A percentile compares a stretch with the other conserved stretches of the same genome.
Evolutionary conservation across 2,888 invertebrate genomes (phyloP).

Genomic region (Acrocyrtus sp.): DNA sequence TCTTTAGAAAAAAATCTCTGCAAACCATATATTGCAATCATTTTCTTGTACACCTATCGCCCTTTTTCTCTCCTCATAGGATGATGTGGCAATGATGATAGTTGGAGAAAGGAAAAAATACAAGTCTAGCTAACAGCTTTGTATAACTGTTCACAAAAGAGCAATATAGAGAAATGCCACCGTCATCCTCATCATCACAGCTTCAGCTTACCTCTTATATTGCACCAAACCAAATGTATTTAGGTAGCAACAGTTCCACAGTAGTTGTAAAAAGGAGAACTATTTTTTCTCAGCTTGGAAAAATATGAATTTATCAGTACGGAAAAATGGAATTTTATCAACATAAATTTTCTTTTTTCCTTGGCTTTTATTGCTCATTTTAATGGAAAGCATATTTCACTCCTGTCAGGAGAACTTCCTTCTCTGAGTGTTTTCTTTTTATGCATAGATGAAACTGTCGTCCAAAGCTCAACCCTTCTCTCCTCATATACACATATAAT

Average conservation of each 20-base stretch:
- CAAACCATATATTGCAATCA: slow-evolving; percentile 47
- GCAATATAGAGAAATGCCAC: slow-evolving; percentile 28
- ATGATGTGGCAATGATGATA: slow-evolving; percentile 47
- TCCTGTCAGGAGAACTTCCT: slow-evolving; percentile 63
- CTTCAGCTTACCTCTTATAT: too few species aligned
- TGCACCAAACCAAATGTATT: too few species aligned
- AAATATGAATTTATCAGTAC: slow-evolving; percentile 64
- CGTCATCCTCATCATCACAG: too few species aligned
- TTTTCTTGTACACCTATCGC: slow-evolving; percentile 46
- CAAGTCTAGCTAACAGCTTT: slow-evolving; percentile 38
- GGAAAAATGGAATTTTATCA: slow-evolving; percentile 64
- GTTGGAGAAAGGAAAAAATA: slow-evolving; percentile 50
- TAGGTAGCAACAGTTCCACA: slow-evolving; percentile 38
- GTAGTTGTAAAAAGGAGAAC: slow-evolving; percentile 41
- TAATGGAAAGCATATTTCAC: slow-evolving; percentile 64
- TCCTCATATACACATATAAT: slow-evolving; percentile 4
- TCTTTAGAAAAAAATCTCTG: slow-evolving; percentile 35
- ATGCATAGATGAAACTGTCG: slow-evolving; percentile 64
- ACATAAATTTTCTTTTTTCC: slow-evolving; percentile 64
- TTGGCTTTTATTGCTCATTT: slow-evolving; percentile 64
- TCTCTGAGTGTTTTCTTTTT: slow-evolving; percentile 64
- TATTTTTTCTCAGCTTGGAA: slow-evolving; percentile 54
- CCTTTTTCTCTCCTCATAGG: slow-evolving; percentile 39
- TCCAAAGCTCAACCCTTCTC: slow-evolving; percentile 31
- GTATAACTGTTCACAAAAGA: slow-evolving; percentile 45